These are phyloP conservation scores for Drosophila nebulosa DNA, from an alignment of 1,140 invertebrate species.

Conservation along the genomic window DNA sequence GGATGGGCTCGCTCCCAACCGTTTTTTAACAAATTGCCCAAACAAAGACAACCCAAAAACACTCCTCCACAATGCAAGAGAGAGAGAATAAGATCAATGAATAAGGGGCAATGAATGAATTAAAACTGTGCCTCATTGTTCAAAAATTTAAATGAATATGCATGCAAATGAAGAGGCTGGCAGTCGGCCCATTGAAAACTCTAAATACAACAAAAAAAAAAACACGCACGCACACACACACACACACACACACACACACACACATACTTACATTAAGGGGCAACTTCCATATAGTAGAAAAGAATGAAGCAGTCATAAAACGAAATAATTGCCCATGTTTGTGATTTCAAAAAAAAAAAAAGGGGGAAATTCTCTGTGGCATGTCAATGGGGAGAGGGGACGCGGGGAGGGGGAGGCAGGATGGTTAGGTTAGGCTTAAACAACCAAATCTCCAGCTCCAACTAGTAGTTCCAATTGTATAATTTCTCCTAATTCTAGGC, in stretches of 20 bases:
- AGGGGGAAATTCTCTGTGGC: neutral
- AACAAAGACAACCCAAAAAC: constrained; percentile 17
- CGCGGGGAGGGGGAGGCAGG: too few relatives aligned
- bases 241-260: too few relatives aligned
- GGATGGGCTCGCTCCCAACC: neutral
- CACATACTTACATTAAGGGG: too few relatives aligned
- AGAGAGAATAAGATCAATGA: constrained; percentile 36
- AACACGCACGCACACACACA: too few relatives aligned
- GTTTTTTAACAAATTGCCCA: neutral
- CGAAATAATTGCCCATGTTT: constrained; percentile 43
- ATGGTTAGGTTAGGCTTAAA: too few relatives aligned
- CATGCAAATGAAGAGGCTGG: constrained; percentile 55
- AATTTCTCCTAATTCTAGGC: neutral
- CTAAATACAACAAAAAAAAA: constrained; percentile 17
- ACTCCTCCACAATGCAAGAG: neutral
- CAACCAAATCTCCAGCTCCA: neutral
- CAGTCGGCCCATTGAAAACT: constrained; percentile 40
- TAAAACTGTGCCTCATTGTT: constrained; percentile 36
- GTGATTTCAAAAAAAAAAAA: neutral
- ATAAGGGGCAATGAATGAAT: constrained; percentile 26
- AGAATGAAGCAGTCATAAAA: constrained; percentile 8
- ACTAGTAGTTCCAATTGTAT: neutral
- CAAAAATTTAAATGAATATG: constrained; percentile 53
- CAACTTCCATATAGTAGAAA: neutral
- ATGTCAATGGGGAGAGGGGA: neutral